Evolutionary conservation across 2,797 vertebrate species (phyloP), one percentile per base, ranked within the genome.

Genomic region (Pteronotus mesoamericanus): DNA sequence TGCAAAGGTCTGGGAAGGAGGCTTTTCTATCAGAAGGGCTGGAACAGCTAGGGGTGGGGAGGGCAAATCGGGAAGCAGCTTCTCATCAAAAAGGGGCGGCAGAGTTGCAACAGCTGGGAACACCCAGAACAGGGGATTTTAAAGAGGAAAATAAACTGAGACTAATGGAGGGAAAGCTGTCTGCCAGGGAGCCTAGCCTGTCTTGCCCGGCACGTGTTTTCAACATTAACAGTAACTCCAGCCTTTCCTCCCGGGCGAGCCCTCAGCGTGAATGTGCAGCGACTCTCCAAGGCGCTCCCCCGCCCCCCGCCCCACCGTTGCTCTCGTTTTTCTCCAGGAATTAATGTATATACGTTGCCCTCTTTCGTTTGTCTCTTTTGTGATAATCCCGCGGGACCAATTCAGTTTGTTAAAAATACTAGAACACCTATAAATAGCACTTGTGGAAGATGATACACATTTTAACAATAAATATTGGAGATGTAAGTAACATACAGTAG

Each of bases 391-490:
- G 79, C 32, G 61, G 71, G 86, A 87, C 34, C 68, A 86, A 42
- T 94, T 86, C 34, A 57, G 24, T 79, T 94, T 44, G 72, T 83
- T 84, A 57, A 94, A 95, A 87, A 82, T 74, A 80, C 42, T 48
- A 74, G 53, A 95, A 69, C 7, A n/a, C 22, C 44, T 80, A 48
- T 42, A 87, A 80, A 64, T 29, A 92, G 51, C 39, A 74, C 29
- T 39, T 21, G 44, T 59, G 44, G 83, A 91, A 66, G 71, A 68
- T 51, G 44, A 93, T 16, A 44, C 19, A 21, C 34, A 24, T 24
- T 68, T 44, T 88, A 66, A 90, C 93, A 90, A 86, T 46, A 87
- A 94, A 66, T 78, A 53, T 42, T 75, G 64, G 51, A 34, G 12
- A 66, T 74, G 72, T 37, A 83, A 72, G 51, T 34, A 85, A 57